Percentiles rank a stretch among this genome's conserved stretches.
Conservation (phyloP, 2,797 vertebrate genomes). For the Alectoris magna region DNA sequence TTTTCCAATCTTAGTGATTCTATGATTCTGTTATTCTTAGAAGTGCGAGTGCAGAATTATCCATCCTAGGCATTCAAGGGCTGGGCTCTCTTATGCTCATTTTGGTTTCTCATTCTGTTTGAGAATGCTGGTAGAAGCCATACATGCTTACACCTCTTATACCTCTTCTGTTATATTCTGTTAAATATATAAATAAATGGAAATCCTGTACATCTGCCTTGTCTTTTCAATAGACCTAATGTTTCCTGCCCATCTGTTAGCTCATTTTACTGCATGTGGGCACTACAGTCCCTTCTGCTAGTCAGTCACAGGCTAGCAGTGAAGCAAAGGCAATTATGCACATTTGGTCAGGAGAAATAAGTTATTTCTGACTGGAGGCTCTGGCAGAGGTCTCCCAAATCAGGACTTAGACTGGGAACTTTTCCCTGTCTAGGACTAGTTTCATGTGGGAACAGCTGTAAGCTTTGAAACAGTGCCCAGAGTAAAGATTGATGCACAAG, state of each 20-base stretch:
- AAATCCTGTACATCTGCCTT: neutral
- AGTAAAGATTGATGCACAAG: neutral
- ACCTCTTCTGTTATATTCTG: neutral
- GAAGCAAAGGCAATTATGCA: neutral
- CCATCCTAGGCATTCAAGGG: neutral
- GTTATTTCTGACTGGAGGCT: neutral
- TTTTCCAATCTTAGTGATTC: no score
- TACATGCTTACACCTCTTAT: neutral
- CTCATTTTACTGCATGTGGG: accelerated
- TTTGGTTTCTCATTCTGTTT: neutral
- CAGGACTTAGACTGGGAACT: neutral
- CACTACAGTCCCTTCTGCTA: neutral
- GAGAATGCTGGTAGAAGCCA: neutral
- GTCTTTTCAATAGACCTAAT: neutral
- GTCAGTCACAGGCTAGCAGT: neutral
- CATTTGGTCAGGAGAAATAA: neutral
- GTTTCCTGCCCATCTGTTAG: slow-evolving; percentile 2
- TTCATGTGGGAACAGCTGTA: neutral
- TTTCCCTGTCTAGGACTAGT: neutral
- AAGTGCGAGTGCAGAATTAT: neutral
- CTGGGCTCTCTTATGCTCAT: neutral
- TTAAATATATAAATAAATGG: neutral
- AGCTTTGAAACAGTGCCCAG: neutral
- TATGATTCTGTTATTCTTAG: neutral
- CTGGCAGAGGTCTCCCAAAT: neutral